Conservation (phyloP, 2,888 invertebrate genomes). For the Harmothoe impar region DNA sequence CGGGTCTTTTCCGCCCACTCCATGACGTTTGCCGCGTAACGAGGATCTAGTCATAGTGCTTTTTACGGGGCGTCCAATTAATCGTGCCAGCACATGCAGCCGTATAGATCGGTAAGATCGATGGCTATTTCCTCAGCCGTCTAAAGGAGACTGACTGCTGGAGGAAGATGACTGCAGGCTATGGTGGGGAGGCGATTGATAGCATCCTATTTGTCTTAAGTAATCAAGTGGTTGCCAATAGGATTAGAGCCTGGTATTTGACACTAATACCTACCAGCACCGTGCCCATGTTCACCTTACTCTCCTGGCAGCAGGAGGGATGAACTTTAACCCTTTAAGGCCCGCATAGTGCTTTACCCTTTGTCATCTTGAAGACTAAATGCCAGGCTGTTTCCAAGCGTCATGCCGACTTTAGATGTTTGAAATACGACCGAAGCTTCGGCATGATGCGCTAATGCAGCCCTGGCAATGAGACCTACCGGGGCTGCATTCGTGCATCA, state of each 20-base stretch:
- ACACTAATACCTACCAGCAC: conserved; percentile 9
- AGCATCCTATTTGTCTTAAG: conserved; percentile 45
- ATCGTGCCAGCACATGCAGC: not conserved
- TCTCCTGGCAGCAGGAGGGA: not conserved
- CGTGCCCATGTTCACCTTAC: not conserved
- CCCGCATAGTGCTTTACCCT: too few species aligned
- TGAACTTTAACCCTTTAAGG: not conserved
- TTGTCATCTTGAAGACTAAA: too few species aligned
- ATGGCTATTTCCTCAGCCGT: not conserved
- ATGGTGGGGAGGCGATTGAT: conserved; percentile 11
- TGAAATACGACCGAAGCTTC: too few species aligned
- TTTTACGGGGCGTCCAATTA: not conserved
- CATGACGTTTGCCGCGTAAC: conserved; percentile 1
- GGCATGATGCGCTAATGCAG: too few species aligned
- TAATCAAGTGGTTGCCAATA: conserved; percentile 39
- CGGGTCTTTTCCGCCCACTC: not conserved
- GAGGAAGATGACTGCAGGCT: not conserved
- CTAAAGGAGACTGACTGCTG: not conserved
- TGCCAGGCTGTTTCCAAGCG: too few species aligned
- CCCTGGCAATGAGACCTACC: too few species aligned
- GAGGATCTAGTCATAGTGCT: not conserved
- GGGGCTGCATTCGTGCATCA: too few species aligned
- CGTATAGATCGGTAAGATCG: conserved; percentile 12
- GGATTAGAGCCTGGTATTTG: conserved; percentile 2
- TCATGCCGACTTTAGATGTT: too few species aligned